Evolutionary conservation across 2,888 invertebrate species (phyloP), one percentile per base, ranked within the genome.

Genomic region (Xylophagus ater): DNA sequence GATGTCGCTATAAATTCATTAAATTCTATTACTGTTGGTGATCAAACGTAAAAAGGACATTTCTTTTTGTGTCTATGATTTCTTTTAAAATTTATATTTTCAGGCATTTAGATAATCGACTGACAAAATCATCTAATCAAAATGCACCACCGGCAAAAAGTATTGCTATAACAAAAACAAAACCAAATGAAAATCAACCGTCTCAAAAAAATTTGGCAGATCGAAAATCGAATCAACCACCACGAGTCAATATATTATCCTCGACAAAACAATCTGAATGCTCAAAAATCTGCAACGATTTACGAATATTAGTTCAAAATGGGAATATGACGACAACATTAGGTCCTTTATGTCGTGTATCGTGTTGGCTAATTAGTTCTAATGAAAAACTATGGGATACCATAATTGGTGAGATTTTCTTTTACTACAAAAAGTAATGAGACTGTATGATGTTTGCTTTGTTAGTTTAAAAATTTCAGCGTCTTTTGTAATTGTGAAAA

Each of bases 321-420:
- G 57, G 58, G 1, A 51, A 70, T 1, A 64, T 69, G 46, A 71
- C 66, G 49, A 77, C 79, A 1, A 69, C 72, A 21, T 73, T 72
- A 53, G 79, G 78, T 2, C 63, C 73, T 19, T 55, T 70, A 65
- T 51, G 66, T 71, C 50, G 78, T 73, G 60, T 68, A 66, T 47
- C 70, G 64, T 50, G 73, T 59, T 42, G 74, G 71, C 54, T 72
- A 68, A 49, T 69, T 62, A 1, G 66, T 0, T 70, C 70, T n/a
- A 69, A 69, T 39, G 75, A 76, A 43, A 73, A 74, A 2, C 67
- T 75, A 1, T 82, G 81, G 82, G 79, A 81, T 50, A 75, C 76
- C 4, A 79, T 75, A 54, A 65, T 80, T 51, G 78, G 77, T 75
- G 57, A 38, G 47, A n/a, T n/a, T n/a, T n/a, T n/a, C n/a, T n/a